Evolutionary conservation across 30 jellyfish, hydroid and myxozoan species (phyloP).

Genomic region (Aurelia aurita complex sp. Pacific): DNA sequence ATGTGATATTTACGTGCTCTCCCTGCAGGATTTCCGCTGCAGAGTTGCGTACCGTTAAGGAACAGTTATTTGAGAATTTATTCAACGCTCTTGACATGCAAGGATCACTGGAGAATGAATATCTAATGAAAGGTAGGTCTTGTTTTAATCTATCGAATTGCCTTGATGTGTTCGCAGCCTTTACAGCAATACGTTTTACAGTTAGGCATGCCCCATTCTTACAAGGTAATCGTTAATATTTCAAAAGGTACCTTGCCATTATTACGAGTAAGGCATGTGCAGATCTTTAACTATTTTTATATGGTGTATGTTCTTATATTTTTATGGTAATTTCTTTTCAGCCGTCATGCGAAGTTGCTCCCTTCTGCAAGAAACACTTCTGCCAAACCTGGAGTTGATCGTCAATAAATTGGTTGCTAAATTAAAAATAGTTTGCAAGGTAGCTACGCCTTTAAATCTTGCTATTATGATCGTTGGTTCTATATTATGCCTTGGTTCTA

Average conservation of each 20-base stretch:
- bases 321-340: constrained; percentile 5
- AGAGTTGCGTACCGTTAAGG: constrained; percentile 76
- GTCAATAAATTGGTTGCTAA: constrained; percentile 69
- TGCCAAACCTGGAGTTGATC: constrained; percentile 60
- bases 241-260: too few species aligned
- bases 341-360: constrained; percentile 93
- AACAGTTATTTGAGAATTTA: constrained; percentile 61
- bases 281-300: too few species aligned
- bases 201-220: too few species aligned
- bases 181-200: too few species aligned
- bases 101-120: constrained; percentile 92
- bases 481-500: too few species aligned
- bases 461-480: too few species aligned
- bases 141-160: too few species aligned
- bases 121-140: constrained; percentile 84
- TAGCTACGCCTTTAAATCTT: background rate
- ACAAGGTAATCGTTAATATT: too few species aligned
- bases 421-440: constrained; percentile 88
- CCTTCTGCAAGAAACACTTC: constrained; percentile 78
- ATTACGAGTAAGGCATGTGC: too few species aligned
- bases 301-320: too few species aligned
- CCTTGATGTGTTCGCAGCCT: too few species aligned
- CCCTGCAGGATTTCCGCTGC: constrained; percentile 66
- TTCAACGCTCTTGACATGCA: constrained; percentile 72
- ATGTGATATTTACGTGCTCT: too few species aligned